These are phyloP conservation scores for Trimorus sp. DNA, from an alignment of 2,888 invertebrate genomes.

Conservation along the genomic window DNA sequence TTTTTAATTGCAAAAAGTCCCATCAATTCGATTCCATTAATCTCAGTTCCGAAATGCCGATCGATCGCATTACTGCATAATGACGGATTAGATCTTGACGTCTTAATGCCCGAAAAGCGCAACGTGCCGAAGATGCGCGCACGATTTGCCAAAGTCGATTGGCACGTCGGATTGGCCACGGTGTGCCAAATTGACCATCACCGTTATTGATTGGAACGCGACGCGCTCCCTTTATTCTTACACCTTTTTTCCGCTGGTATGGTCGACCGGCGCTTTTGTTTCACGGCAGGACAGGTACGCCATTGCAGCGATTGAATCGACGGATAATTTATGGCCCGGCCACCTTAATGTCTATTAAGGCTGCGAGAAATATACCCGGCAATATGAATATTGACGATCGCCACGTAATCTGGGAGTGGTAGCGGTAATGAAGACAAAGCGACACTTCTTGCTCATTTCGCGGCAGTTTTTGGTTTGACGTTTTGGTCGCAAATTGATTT, in stretches of 20 bases:
- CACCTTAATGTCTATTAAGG: constrained; percentile 60
- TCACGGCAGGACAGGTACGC: constrained; percentile 51
- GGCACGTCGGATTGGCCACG: constrained; percentile 53
- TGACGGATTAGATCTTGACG: constrained; percentile 49
- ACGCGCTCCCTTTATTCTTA: constrained; percentile 14
- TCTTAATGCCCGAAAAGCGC: constrained; percentile 35
- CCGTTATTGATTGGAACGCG: constrained; percentile 58
- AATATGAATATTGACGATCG: constrained; percentile 60
- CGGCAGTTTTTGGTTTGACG: background rate
- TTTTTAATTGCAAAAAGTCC: no score
- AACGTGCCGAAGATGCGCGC: constrained; percentile 29
- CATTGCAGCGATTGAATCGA: constrained; percentile 71
- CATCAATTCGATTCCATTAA: constrained; percentile 10
- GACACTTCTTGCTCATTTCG: constrained; percentile 19
- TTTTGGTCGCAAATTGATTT: constrained; percentile 35
- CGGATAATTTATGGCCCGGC: constrained; percentile 66
- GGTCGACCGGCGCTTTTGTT: constrained; percentile 27
- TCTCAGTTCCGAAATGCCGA: constrained; percentile 21
- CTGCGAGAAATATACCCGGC: constrained; percentile 35
- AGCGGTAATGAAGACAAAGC: constrained; percentile 56
- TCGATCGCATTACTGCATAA: constrained; percentile 36
- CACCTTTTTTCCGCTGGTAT: no score
- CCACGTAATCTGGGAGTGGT: constrained; percentile 55
- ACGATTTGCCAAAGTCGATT: constrained; percentile 48
- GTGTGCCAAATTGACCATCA: constrained; percentile 62